A percentile compares a stretch with the other conserved stretches of the same genome.
phyloP scores from a whole-genome alignment of 2,797 vertebrate species.

The Gadopsis marmoratus region DNA sequence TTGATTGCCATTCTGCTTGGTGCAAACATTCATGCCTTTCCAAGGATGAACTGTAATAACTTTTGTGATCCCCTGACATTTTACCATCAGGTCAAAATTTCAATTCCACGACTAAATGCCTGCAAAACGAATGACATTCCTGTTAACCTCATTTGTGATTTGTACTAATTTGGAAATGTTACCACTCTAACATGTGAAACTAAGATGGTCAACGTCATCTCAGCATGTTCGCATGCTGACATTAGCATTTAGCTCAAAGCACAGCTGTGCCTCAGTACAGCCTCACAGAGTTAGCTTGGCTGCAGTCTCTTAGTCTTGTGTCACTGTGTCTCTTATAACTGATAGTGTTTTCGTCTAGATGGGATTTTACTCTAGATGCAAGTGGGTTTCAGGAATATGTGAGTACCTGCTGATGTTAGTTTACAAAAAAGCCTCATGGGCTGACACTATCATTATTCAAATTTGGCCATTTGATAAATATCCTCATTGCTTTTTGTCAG shows the following conservation, averaged over 20 bases:
- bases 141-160: neutral
- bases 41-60: neutral
- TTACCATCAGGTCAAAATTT: neutral
- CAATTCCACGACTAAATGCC: neutral
- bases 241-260: neutral
- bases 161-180: neutral
- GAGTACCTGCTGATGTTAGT: conserved; percentile 23
- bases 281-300: neutral
- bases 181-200: neutral
- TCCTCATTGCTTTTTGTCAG: conserved; percentile 32
- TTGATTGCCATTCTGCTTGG: neutral
- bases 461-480: conserved; percentile 32
- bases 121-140: neutral
- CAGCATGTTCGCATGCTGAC: neutral
- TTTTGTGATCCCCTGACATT: neutral
- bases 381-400: conserved; percentile 17
- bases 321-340: neutral
- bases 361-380: conserved; percentile 4
- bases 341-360: conserved; percentile 17
- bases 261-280: neutral
- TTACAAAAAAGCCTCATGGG: neutral
- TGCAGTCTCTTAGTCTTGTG: neutral
- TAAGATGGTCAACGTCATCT: neutral
- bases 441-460: conserved; percentile 21
- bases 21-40: neutral